Conservation (phyloP, 2,888 invertebrate species). For the Euclidia mi region DNA sequence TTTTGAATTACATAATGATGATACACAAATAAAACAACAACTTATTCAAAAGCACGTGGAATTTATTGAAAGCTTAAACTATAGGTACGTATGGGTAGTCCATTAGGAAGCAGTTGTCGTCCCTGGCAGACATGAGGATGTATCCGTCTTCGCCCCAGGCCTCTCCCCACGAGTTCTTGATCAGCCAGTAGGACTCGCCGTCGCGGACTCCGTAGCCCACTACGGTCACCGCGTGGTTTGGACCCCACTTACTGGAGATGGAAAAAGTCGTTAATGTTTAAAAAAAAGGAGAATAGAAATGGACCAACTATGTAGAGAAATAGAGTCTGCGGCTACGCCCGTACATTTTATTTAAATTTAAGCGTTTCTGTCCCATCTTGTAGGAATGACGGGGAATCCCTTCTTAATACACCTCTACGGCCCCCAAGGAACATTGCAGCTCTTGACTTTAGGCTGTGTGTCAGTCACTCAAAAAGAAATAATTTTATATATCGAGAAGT, state of each 20-base stretch:
- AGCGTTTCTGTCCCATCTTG: too few species aligned
- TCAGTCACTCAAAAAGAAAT: too few species aligned
- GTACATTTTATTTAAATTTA: too few species aligned
- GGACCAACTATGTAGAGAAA: too few species aligned
- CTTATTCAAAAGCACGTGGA: slow-evolving; percentile 55
- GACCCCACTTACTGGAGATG: neutral
- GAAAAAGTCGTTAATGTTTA: neutral
- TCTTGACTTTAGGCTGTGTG: too few species aligned
- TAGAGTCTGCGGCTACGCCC: too few species aligned
- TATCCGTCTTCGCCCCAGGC: slow-evolving; percentile 70
- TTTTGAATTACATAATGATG: too few species aligned
- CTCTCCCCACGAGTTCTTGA: slow-evolving; percentile 73
- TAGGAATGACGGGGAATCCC: too few species aligned
- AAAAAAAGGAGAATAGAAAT: too few species aligned
- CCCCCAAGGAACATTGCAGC: too few species aligned
- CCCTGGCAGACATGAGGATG: slow-evolving; percentile 52
- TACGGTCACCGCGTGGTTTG: slow-evolving; percentile 64
- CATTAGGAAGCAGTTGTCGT: slow-evolving; percentile 62
- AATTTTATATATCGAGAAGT: too few species aligned
- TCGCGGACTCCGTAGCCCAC: slow-evolving; percentile 67
- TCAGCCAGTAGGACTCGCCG: slow-evolving; percentile 66
- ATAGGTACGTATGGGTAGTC: slow-evolving; percentile 53
- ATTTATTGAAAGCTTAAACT: slow-evolving; percentile 52
- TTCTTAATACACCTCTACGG: too few species aligned
- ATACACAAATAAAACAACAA: slow-evolving; percentile 7